Conservation (phyloP, 2,797 vertebrate genomes). For the Phoeniculus purpureus region DNA sequence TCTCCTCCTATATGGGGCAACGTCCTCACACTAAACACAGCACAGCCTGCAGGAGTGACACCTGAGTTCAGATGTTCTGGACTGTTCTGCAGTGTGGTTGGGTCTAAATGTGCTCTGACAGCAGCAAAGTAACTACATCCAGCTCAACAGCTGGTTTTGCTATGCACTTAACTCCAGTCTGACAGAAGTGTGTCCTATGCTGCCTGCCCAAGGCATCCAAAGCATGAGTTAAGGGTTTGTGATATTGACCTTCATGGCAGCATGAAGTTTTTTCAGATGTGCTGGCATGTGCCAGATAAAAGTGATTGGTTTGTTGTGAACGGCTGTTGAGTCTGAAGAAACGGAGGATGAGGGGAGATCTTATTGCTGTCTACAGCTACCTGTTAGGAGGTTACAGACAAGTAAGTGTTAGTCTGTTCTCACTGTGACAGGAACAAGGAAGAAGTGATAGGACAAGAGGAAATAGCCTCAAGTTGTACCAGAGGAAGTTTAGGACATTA, state of each 20-base stretch:
- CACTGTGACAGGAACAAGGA: too few relatives aligned
- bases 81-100: background rate
- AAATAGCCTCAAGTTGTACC: too few relatives aligned
- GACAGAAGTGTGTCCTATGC: rapidly evolving
- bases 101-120: background rate
- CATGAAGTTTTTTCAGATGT: background rate
- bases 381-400: too few relatives aligned
- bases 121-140: background rate
- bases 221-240: background rate
- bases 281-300: background rate
- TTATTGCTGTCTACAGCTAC: too few relatives aligned
- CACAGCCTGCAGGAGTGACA: background rate
- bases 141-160: background rate
- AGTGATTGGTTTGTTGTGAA: background rate
- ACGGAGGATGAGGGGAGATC: too few relatives aligned
- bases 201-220: background rate
- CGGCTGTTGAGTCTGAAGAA: too few relatives aligned
- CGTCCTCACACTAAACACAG: background rate
- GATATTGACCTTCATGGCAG: background rate
- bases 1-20: rapidly evolving
- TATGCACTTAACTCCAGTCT: background rate
- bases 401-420: too few relatives aligned
- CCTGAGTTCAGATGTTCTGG: background rate
- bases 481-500: too few relatives aligned
- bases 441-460: too few relatives aligned